phyloP scores from a whole-genome alignment of 2,888 invertebrate species.

The Mongoloraphidia duomilia region DNA sequence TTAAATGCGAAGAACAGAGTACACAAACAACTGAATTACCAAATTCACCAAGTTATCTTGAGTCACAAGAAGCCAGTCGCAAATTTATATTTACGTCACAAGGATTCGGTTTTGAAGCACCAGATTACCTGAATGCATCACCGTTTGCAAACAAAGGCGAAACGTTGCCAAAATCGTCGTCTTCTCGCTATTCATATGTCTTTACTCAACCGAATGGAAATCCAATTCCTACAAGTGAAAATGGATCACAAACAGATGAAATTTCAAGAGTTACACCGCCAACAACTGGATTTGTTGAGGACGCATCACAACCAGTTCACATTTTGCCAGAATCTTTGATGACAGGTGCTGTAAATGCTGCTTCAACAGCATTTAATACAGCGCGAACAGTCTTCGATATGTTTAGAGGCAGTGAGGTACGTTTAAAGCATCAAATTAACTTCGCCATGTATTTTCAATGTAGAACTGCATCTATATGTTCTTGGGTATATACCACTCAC shows the following conservation, averaged over 20 bases:
- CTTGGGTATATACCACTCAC: no score
- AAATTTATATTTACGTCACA: constrained; percentile 26
- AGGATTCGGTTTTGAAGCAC: constrained; percentile 24
- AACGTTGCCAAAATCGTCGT: constrained; percentile 4
- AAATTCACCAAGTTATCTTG: no score
- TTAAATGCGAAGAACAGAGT: no score
- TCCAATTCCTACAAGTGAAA: constrained; percentile 1
- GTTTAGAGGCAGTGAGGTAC: constrained; percentile 23
- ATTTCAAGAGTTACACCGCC: neutral
- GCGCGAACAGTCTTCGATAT: constrained; percentile 30
- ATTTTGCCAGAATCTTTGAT: constrained; percentile 29
- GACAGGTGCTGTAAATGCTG: constrained; percentile 29
- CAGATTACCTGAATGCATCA: neutral
- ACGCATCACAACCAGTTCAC: constrained; percentile 17
- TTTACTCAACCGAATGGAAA: constrained; percentile 1
- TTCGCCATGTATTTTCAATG: neutral
- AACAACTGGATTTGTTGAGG: neutral
- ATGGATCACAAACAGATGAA: neutral
- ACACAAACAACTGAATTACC: no score
- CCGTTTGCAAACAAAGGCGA: constrained; percentile 10
- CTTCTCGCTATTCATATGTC: constrained; percentile 2
- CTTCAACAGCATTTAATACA: constrained; percentile 29
- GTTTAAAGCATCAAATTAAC: constrained; percentile 11
- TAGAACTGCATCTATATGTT: no score
- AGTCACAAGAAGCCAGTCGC: constrained; percentile 8